phyloP scores from a whole-genome alignment of 2,888 invertebrate genomes.

The Cryptocephalus moraei region DNA sequence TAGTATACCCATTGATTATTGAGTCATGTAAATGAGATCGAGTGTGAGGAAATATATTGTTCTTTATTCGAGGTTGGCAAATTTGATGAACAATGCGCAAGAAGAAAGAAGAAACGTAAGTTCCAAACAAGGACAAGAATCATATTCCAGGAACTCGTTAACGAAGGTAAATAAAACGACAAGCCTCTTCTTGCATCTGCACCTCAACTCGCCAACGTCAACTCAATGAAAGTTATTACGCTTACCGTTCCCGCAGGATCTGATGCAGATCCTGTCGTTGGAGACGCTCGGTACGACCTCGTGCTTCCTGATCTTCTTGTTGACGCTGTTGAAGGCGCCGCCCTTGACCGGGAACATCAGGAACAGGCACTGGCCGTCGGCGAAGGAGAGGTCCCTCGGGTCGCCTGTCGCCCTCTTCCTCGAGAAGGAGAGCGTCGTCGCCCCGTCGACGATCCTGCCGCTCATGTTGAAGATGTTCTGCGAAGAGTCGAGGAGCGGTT shows the following conservation, averaged over 20 bases:
- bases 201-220: no score
- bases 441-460: conserved; percentile 63
- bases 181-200: no score
- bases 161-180: no score
- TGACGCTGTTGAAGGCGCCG: conserved; percentile 71
- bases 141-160: no score
- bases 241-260: conserved; percentile 66
- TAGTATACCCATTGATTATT: no score
- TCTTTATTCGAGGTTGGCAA: no score
- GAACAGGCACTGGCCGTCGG: conserved; percentile 71
- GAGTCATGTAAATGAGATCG: no score
- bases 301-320: conserved; percentile 78
- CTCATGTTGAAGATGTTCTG: conserved; percentile 64
- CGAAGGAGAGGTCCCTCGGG: conserved; percentile 65
- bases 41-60: no score
- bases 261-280: conserved; percentile 70
- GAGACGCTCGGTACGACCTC: conserved; percentile 61
- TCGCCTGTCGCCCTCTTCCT: conserved; percentile 70
- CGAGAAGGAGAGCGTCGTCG: conserved; percentile 67
- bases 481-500: conserved; percentile 58
- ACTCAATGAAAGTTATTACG: conserved; percentile 1
- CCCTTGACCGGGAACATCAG: conserved; percentile 82
- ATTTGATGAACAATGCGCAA: no score
- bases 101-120: no score
- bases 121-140: no score